These are phyloP conservation scores for Rhadinocentrus ornatus DNA, from an alignment of 2,797 vertebrate species.

Conservation along the genomic window DNA sequence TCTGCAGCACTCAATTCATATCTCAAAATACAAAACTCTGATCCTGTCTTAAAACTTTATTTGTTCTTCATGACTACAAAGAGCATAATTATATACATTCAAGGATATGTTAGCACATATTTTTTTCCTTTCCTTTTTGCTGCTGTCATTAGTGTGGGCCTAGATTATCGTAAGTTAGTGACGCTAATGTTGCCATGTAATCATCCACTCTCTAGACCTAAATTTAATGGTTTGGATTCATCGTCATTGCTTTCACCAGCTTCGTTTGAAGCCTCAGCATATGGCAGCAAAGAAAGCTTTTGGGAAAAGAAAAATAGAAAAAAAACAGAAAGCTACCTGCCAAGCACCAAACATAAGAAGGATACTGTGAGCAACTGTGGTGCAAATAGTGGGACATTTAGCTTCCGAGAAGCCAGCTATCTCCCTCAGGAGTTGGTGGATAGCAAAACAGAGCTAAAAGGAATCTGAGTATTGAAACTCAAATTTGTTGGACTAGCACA, in stretches of 20 bases:
- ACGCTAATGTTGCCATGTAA: not conserved
- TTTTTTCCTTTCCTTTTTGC: not conserved
- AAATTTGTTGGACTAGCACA: slow-evolving; percentile 1
- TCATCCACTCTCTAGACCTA: not conserved
- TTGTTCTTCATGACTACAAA: not conserved
- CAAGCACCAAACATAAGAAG: slow-evolving; percentile 7
- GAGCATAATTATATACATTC: not conserved
- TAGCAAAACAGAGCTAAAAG: slow-evolving; percentile 19
- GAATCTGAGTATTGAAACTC: slow-evolving; percentile 17
- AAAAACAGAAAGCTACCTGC: slow-evolving; percentile 1
- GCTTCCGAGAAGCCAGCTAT: slow-evolving; percentile 3
- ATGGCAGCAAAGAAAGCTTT: slow-evolving; percentile 8
- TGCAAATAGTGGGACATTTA: slow-evolving; percentile 11
- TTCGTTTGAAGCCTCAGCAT: slow-evolving; percentile 19
- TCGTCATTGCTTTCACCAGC: slow-evolving; percentile 1
- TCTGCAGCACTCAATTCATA: not conserved
- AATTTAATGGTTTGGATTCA: slow-evolving; percentile 6
- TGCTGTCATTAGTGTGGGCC: too few species aligned
- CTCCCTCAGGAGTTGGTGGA: slow-evolving; percentile 5
- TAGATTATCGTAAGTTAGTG: too few species aligned
- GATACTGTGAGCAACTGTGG: slow-evolving; percentile 10
- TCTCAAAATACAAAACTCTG: not conserved
- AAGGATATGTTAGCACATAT: not conserved
- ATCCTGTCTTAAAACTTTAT: not conserved
- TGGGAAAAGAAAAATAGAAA: not conserved